phyloP scores from a whole-genome alignment of 2,113 vertebrate species.

The Elaphurus davidianus region DNA sequence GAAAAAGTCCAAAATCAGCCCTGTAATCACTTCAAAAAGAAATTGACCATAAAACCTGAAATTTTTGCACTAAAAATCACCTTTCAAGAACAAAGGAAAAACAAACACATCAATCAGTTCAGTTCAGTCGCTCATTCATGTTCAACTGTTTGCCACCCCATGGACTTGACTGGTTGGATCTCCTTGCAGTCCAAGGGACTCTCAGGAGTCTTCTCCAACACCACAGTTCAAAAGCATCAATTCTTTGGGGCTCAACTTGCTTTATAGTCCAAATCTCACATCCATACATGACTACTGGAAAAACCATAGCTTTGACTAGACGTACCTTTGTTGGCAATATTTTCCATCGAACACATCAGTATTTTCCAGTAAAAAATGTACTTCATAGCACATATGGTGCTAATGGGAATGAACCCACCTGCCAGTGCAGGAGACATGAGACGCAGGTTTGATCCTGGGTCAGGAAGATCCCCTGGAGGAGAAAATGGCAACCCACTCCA shows the following conservation, averaged over 20 bases:
- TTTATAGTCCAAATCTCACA: neutral
- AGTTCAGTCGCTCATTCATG: rapidly evolving
- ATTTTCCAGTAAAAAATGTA: neutral
- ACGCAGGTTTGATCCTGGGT: rapidly evolving
- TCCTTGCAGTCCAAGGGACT: neutral
- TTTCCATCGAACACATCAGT: neutral
- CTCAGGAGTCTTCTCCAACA: neutral
- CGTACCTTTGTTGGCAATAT: neutral
- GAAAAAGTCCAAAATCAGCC: neutral
- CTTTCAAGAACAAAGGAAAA: neutral
- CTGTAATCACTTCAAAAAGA: neutral
- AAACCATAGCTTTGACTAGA: neutral
- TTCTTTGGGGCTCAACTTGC: neutral
- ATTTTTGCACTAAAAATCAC: neutral
- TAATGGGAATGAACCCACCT: rapidly evolving
- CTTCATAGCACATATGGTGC: neutral
- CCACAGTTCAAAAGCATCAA: neutral
- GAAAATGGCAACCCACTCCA: neutral
- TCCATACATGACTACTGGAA: neutral
- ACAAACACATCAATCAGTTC: neutral
- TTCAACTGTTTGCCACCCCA: neutral
- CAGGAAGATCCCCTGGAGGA: neutral
- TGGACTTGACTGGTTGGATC: neutral
- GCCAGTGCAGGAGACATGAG: neutral
- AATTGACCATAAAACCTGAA: neutral